Conservation (phyloP, 2,797 vertebrate genomes). For the Microctenopoma stevenorrisi region DNA sequence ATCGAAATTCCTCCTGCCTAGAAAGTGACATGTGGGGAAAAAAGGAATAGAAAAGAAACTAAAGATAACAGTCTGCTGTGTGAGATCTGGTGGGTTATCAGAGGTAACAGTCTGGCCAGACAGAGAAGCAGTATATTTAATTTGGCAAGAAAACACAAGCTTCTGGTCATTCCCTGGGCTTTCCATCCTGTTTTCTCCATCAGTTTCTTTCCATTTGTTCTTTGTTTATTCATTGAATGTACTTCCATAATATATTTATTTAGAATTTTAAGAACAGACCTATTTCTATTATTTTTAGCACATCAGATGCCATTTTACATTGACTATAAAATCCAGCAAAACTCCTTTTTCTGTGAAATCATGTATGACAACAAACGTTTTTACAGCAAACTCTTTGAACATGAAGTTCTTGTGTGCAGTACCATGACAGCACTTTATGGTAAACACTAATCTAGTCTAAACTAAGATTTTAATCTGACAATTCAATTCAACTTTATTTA, state of each 20-base stretch:
- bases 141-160: conserved; percentile 66
- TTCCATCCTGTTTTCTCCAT: conserved; percentile 33
- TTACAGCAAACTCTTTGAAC: not conserved
- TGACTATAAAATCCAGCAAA: too few species aligned
- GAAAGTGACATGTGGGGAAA: conserved; percentile 37
- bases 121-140: conserved; percentile 51
- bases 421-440: not conserved
- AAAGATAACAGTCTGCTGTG: conserved; percentile 40
- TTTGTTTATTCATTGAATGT: not conserved
- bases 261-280: conserved; percentile 3
- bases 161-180: conserved; percentile 44
- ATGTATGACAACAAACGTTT: not conserved
- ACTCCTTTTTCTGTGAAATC: too few species aligned
- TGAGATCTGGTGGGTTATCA: conserved; percentile 44
- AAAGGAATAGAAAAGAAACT: conserved; percentile 6
- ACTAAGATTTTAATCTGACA: not conserved
- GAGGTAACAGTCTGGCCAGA: conserved; percentile 45
- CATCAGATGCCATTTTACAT: too few species aligned
- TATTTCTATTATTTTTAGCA: conserved; percentile 12
- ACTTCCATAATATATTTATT: conserved; percentile 6
- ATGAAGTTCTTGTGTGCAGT: not conserved
- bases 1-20: not conserved
- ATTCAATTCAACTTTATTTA: too few species aligned
- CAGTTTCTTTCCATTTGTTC: conserved; percentile 47
- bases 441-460: not conserved